phyloP scores from a whole-genome alignment of 2,113 vertebrate genomes.

The Neofelis nebulosa region DNA sequence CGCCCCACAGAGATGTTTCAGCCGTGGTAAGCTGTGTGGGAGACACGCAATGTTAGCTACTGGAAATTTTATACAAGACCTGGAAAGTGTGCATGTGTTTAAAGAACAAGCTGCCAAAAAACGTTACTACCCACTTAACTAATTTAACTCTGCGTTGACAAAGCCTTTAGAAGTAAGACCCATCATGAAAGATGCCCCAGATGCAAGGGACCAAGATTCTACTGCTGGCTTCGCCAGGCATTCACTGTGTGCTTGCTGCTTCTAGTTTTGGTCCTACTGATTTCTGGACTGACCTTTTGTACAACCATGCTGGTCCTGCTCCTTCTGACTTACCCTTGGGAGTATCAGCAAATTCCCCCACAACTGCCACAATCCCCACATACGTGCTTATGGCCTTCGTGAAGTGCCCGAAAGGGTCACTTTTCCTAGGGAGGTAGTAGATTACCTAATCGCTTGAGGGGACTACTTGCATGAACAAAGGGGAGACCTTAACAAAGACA shows the following conservation, averaged over 20 bases:
- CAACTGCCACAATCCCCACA: neutral
- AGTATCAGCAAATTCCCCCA: neutral
- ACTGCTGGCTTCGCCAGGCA: neutral
- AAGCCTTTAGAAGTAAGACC: neutral
- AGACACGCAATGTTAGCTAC: neutral
- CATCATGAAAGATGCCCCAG: neutral
- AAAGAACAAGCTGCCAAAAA: neutral
- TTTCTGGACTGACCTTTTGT: neutral
- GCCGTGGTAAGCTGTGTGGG: neutral
- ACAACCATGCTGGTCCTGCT: neutral
- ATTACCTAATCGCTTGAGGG: neutral
- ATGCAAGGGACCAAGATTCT: neutral
- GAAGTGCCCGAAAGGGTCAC: neutral
- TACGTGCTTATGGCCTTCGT: neutral
- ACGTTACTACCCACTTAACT: neutral
- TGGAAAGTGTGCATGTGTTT: neutral
- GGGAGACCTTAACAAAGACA: neutral
- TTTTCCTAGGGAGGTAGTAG: neutral
- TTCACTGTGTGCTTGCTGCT: neutral
- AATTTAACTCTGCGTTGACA: neutral
- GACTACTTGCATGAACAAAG: neutral
- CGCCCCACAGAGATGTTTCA: neutral
- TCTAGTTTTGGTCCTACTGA: neutral
- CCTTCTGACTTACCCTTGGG: neutral
- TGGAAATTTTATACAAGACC: neutral